Conservation (phyloP, 2,113 vertebrate genomes). For the Sakesphorus luctuosus region DNA sequence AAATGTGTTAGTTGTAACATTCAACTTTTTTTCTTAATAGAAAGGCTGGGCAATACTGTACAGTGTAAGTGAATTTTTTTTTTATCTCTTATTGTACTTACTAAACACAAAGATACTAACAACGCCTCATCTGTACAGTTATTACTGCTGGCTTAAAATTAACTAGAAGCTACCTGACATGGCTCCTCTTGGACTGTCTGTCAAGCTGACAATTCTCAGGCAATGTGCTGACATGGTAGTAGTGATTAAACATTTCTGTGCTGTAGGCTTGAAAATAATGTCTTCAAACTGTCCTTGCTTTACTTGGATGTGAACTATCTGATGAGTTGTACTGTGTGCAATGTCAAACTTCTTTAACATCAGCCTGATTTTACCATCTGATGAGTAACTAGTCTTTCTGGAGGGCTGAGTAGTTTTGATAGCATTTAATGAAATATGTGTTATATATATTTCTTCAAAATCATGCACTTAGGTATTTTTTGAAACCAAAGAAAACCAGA, state of each 20-base stretch:
- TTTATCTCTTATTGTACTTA: not conserved
- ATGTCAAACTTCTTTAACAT: not conserved
- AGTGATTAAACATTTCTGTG: not conserved
- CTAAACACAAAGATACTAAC: constrained; percentile 53
- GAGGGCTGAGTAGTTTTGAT: not conserved
- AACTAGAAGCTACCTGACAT: not conserved
- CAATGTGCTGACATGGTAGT: not conserved
- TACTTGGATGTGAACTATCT: not conserved
- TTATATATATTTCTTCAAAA: not conserved
- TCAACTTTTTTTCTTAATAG: constrained; percentile 63
- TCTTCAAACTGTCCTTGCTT: not conserved
- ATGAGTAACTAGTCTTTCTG: not conserved
- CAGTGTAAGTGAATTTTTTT: constrained; percentile 65
- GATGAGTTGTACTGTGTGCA: not conserved
- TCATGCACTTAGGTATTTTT: not conserved
- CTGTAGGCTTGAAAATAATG: not conserved
- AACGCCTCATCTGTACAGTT: constrained; percentile 2
- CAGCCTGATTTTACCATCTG: not conserved
- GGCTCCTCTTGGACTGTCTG: not conserved
- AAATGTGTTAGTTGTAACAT: constrained; percentile 14
- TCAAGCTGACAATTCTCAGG: not conserved
- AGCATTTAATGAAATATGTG: not conserved
- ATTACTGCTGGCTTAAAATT: constrained; percentile 7
- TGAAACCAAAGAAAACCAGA: not conserved
- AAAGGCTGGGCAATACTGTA: constrained; percentile 67